Percentiles rank a stretch among this genome's conserved stretches.
phyloP scores from a whole-genome alignment of 2,113 vertebrate species.

The Glaucidium brasilianum region DNA sequence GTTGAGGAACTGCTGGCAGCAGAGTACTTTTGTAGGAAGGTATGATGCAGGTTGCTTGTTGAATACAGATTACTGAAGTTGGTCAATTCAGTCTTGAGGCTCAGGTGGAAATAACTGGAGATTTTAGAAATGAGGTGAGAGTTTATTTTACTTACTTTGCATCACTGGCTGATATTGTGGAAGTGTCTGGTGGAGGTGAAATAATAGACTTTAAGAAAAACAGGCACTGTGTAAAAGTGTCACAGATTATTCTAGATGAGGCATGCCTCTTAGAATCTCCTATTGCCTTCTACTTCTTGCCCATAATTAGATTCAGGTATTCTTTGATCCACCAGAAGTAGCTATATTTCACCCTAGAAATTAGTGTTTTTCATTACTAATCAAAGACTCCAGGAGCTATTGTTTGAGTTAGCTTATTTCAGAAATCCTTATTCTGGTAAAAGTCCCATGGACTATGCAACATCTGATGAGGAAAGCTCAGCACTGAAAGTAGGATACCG shows the following conservation, averaged over 20 bases:
- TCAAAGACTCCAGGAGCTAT: background rate
- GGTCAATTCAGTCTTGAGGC: background rate
- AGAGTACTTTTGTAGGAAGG: background rate
- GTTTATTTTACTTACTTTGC: background rate
- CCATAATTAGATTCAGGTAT: background rate
- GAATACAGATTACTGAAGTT: background rate
- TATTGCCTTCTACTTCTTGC: background rate
- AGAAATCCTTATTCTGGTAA: background rate
- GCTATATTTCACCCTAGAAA: background rate
- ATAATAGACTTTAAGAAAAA: background rate
- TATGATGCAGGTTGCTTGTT: background rate
- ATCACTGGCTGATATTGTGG: background rate
- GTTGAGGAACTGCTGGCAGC: background rate
- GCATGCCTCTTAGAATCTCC: background rate
- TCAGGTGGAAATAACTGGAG: background rate
- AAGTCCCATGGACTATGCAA: rapidly evolving
- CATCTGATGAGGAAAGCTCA: background rate
- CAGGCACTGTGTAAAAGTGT: background rate
- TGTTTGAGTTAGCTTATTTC: background rate
- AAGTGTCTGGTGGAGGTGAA: background rate
- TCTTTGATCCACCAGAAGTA: background rate
- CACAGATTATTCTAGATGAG: background rate
- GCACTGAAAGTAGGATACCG: background rate
- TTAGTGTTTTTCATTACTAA: background rate
- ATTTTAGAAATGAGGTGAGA: background rate